Conservation (phyloP, 2,888 invertebrate genomes). For the Dryobota labecula region DNA sequence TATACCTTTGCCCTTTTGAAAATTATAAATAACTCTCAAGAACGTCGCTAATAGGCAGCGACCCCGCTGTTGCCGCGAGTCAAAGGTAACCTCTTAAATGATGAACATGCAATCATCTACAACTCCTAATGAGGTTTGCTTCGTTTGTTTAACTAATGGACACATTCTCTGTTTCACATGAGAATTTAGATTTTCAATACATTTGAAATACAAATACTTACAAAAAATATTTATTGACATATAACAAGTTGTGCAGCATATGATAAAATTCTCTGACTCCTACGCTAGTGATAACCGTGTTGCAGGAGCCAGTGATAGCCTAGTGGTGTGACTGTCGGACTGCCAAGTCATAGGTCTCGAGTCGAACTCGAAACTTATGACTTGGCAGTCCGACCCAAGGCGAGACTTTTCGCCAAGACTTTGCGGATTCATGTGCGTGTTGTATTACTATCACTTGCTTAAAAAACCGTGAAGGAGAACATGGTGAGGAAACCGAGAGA, state of each 20-base stretch:
- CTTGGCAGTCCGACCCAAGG: no score
- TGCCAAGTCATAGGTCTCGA: no score
- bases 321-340: no score
- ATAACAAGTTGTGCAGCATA: background rate
- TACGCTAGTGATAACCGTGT: background rate
- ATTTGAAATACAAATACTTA: background rate
- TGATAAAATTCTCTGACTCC: background rate
- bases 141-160: background rate
- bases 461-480: no score
- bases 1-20: slow-evolving; percentile 16
- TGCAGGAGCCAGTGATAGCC: background rate
- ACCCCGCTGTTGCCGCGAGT: background rate
- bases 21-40: slow-evolving; percentile 21
- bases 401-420: no score
- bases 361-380: no score
- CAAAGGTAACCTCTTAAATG: slow-evolving; percentile 17
- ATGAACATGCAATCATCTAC: slow-evolving; percentile 19
- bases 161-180: background rate
- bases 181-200: background rate
- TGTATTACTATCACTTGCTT: no score
- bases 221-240: no score
- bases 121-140: background rate
- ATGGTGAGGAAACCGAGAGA: no score
- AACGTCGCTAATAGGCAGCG: background rate
- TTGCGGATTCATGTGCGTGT: no score